Base-by-base conservation (phyloP, 2,113 vertebrate species). In the Gallinago jamesoni region DNA sequence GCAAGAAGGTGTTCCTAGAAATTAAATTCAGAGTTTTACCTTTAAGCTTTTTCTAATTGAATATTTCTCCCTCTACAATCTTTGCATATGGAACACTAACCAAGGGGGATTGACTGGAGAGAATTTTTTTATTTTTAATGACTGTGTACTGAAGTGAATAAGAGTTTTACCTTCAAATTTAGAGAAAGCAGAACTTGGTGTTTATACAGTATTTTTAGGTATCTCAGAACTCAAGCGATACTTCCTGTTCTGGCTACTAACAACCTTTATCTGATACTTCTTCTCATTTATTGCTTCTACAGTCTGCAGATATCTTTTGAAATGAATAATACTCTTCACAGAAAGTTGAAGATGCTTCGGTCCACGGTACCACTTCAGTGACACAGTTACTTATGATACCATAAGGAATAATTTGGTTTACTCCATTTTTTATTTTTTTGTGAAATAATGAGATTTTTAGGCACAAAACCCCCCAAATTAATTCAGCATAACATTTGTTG, bases 371-470 rank as follows among this genome's bases (percentile, higher is more conserved):
- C 25, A 41, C 35, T 64, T 18, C 5, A 75, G 24, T 21, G 31
- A 52, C 33, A 27, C 3, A 28, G 31, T 37, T 39, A n/a, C 63
- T 94, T 89, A 56, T 64, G 67, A 93, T 33, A 75, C 12, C 16
- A 33, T 67, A 12, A 41, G 12, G 22, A 94, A 95, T 47, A 4
- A 79, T 20, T 68, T 74, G 14, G 15, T 53, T n/a, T 25, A 79
- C 22, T n/a, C 11, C 13, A 35, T 33, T 92, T 68, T 39, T 39
- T 12, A 12, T 47, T 35, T 72, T 30, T 55, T 69, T 50, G 59
- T 77, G 84, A 95, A 84, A 82, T 93, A 89, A 85, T 13, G 11
- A 81, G 33, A 92, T 93, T 28, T 43, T 86, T 33, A 73, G 21
- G 10, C 33, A 82, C 30, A 47, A 17, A 9, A 6, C 2, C 5